A percentile compares a stretch with the other conserved stretches of the same genome.
Evolutionary conservation across 2,888 invertebrate genomes (phyloP).

Genomic region (Phortica magna): DNA sequence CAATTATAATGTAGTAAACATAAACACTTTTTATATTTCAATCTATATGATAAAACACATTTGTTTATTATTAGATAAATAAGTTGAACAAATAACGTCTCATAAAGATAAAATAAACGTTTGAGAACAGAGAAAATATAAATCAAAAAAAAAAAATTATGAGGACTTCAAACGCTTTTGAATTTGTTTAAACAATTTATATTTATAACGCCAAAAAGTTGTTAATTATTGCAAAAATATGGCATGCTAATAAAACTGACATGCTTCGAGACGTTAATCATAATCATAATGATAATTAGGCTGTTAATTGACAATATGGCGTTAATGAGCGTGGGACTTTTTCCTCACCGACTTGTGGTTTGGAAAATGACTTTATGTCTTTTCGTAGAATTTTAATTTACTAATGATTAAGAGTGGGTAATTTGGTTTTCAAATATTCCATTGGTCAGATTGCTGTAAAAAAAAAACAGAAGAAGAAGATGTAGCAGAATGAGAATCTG

Average conservation of each 20-base stretch:
- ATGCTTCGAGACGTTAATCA: background rate
- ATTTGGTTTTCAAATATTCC: no score
- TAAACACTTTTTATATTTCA: no score
- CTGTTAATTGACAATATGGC: background rate
- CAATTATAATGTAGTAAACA: no score
- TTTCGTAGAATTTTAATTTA: slow-evolving; percentile 9
- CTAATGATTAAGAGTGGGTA: background rate
- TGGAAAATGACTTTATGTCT: background rate
- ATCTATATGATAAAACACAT: no score
- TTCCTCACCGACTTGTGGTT: background rate
- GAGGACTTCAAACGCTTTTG: background rate
- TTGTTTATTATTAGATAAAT: no score
- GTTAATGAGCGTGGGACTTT: slow-evolving; percentile 27
- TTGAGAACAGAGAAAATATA: background rate
- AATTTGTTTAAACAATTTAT: slow-evolving; percentile 23
- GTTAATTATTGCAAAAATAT: slow-evolving; percentile 2
- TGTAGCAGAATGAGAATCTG: no score
- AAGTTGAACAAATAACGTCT: no score
- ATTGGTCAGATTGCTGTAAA: no score
- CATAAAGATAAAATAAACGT: background rate
- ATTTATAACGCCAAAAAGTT: slow-evolving; percentile 3
- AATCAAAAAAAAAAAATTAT: background rate
- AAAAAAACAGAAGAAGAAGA: no score
- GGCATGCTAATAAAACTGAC: background rate
- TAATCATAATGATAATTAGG: slow-evolving; percentile 2